A percentile compares a stretch with the other conserved stretches of the same genome.
Conservation (phyloP, 2,797 vertebrate species). For the Eulemur mongoz region DNA sequence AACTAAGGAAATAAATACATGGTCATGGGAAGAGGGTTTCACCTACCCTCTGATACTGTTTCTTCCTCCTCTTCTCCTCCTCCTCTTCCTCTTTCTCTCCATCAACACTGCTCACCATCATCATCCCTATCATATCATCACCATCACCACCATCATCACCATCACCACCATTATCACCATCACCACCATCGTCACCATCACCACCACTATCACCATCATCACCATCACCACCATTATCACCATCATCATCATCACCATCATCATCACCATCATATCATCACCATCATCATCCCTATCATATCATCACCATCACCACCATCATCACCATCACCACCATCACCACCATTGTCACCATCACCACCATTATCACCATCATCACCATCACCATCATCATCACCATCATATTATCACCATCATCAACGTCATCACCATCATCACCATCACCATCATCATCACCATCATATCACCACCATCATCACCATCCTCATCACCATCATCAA, state of each 20-base stretch:
- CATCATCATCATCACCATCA: too few species aligned
- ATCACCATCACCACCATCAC: rapidly evolving
- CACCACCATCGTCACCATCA: rapidly evolving
- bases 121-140: neutral
- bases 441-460: rapidly evolving
- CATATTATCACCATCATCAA: rapidly evolving
- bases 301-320: too few species aligned
- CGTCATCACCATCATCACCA: too few species aligned
- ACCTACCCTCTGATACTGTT: neutral
- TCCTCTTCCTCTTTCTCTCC: neutral
- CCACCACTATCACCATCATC: rapidly evolving
- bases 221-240: too few species aligned
- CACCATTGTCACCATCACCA: too few species aligned
- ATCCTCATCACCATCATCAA: rapidly evolving
- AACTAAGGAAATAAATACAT: constrained; percentile 33
- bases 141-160: too few species aligned
- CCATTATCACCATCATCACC: too few species aligned
- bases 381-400: too few species aligned
- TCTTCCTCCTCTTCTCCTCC: neutral
- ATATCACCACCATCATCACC: too few species aligned
- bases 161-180: too few species aligned
- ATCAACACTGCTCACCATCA: neutral
- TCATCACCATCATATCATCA: too few species aligned
- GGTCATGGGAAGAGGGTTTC: neutral
- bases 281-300: too few species aligned